Evolutionary conservation across 1,140 invertebrate genomes (phyloP).

Genomic region (Drosophila yakuba): DNA sequence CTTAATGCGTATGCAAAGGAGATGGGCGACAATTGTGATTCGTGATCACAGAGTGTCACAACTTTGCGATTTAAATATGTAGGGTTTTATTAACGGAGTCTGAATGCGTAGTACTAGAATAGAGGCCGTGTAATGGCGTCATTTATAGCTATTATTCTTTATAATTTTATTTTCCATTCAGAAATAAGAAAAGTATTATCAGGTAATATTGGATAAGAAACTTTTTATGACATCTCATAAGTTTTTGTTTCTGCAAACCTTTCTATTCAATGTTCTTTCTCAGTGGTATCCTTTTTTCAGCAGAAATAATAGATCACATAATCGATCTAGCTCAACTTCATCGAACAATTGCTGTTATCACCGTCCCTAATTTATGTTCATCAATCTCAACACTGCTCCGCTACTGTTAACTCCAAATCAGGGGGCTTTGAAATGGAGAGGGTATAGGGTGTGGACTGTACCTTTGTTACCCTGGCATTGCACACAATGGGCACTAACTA

Average conservation of each 20-base stretch:
- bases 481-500: conserved; percentile 80
- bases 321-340: neutral
- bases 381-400: neutral
- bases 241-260: too few relatives aligned
- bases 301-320: too few relatives aligned
- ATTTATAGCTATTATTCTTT: too few relatives aligned
- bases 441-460: neutral
- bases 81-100: neutral
- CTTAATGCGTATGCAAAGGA: conserved; percentile 47
- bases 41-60: conserved; percentile 9
- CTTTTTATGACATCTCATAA: too few relatives aligned
- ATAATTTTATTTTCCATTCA: too few relatives aligned
- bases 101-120: too few relatives aligned
- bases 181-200: too few relatives aligned
- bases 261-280: too few relatives aligned
- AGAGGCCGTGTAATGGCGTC: too few relatives aligned
- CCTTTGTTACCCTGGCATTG: conserved; percentile 18
- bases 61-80: neutral
- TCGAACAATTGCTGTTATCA: neutral
- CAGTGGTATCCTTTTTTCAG: too few relatives aligned
- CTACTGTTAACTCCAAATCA: neutral
- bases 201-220: too few relatives aligned
- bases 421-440: neutral
- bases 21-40: neutral
- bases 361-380: neutral